Evolutionary conservation across 2,888 invertebrate species (phyloP).

Genomic region (Orchesellides sinensis): DNA sequence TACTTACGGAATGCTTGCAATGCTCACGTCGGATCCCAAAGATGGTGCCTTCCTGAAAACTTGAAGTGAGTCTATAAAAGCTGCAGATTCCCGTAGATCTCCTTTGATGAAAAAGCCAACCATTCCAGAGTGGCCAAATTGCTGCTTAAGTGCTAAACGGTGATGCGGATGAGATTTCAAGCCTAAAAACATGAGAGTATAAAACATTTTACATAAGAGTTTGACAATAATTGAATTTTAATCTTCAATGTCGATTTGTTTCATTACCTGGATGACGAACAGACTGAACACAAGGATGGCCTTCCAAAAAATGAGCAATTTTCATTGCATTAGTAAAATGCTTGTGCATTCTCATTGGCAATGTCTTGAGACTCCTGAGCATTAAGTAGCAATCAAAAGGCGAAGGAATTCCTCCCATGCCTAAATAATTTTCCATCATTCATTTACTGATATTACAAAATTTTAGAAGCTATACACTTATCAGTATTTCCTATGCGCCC

Average conservation of each 20-base stretch:
- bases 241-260: neutral
- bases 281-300: constrained; percentile 86
- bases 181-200: constrained; percentile 78
- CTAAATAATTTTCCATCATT: constrained; percentile 80
- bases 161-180: constrained; percentile 92
- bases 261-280: constrained; percentile 89
- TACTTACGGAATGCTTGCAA: constrained; percentile 83
- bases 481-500: too few species aligned
- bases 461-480: neutral
- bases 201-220: too few species aligned
- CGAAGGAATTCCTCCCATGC: constrained; percentile 95
- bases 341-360: constrained; percentile 93
- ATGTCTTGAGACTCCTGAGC: constrained; percentile 94
- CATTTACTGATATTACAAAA: neutral
- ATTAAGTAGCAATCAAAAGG: constrained; percentile 98
- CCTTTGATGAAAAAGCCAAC: constrained; percentile 93
- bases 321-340: constrained; percentile 88
- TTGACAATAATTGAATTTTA: neutral
- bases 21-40: constrained; percentile 95
- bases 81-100: constrained; percentile 83
- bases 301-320: constrained; percentile 89
- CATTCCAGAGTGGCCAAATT: constrained; percentile 93
- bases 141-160: constrained; percentile 87
- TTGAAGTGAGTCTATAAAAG: constrained; percentile 85
- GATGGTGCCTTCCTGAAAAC: constrained; percentile 94